Evolutionary conservation across 2,797 vertebrate genomes (phyloP).

Genomic region (Mastacembelus armatus): DNA sequence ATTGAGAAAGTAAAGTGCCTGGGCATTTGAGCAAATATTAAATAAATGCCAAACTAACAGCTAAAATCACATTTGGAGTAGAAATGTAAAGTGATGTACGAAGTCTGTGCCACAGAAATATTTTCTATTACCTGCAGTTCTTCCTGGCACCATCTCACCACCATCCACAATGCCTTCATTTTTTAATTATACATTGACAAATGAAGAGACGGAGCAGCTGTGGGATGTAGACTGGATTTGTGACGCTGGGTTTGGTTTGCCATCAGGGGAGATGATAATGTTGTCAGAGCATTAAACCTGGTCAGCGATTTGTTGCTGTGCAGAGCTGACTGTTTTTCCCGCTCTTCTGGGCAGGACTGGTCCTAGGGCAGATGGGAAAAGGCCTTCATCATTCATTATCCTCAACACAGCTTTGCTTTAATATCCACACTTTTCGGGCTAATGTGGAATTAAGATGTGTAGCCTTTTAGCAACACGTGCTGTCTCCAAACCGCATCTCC

Average conservation of each 20-base stretch:
- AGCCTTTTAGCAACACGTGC: constrained; percentile 19
- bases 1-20: no score
- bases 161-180: no score
- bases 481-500: neutral
- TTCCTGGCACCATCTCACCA: no score
- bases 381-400: constrained; percentile 2
- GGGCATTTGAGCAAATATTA: no score
- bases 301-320: constrained; percentile 2
- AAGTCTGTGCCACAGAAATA: no score
- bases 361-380: constrained; percentile 20
- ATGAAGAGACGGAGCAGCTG: no score
- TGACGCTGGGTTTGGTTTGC: constrained; percentile 22
- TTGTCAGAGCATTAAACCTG: constrained; percentile 1
- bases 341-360: neutral
- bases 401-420: constrained; percentile 7
- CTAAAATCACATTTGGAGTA: no score
- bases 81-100: no score
- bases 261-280: neutral
- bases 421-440: neutral
- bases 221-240: constrained; percentile 21
- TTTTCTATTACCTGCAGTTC: no score
- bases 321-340: constrained; percentile 13
- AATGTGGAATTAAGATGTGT: constrained; percentile 2
- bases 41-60: no score
- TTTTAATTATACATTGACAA: no score